phyloP scores from a whole-genome alignment of 1,140 invertebrate genomes.

The Branchinecta lynchi region DNA sequence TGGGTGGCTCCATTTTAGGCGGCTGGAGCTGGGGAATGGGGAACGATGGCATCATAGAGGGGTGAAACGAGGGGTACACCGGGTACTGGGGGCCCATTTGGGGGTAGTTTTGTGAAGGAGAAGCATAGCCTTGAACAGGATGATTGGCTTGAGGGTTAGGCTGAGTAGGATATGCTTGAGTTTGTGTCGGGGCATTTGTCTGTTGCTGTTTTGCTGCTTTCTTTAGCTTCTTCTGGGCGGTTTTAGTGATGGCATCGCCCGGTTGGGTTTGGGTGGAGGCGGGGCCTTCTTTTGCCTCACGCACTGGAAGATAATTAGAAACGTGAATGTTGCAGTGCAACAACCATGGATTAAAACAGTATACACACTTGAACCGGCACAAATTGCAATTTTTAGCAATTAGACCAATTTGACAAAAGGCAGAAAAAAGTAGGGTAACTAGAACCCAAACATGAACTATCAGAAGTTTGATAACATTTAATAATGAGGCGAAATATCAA shows the following conservation, averaged over 20 bases:
- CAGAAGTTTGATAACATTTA: too few species aligned
- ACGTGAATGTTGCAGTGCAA: too few species aligned
- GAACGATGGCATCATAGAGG: slow-evolving; percentile 21
- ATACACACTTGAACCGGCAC: too few species aligned
- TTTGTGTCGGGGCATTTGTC: not conserved
- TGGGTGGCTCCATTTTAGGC: slow-evolving; percentile 25
- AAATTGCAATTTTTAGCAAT: too few species aligned
- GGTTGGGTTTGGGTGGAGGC: slow-evolving; percentile 10
- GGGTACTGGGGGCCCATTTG: slow-evolving; percentile 19
- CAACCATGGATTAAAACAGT: too few species aligned
- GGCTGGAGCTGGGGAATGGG: slow-evolving; percentile 19
- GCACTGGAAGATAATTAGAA: not conserved
- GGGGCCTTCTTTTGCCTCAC: not conserved
- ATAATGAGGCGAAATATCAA: too few species aligned
- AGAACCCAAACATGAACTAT: too few species aligned
- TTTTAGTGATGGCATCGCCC: slow-evolving; percentile 22
- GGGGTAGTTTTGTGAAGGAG: slow-evolving; percentile 19
- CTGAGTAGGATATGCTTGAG: slow-evolving; percentile 20
- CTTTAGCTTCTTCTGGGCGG: slow-evolving; percentile 25
- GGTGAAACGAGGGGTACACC: slow-evolving; percentile 22
- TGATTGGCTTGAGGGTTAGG: slow-evolving; percentile 21
- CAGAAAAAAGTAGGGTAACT: too few species aligned
- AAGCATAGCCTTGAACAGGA: slow-evolving; percentile 24
- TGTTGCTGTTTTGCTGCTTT: slow-evolving; percentile 16
- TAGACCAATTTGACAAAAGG: too few species aligned